Conservation (phyloP, 2,797 vertebrate species). For the Spinus olivaceus region DNA sequence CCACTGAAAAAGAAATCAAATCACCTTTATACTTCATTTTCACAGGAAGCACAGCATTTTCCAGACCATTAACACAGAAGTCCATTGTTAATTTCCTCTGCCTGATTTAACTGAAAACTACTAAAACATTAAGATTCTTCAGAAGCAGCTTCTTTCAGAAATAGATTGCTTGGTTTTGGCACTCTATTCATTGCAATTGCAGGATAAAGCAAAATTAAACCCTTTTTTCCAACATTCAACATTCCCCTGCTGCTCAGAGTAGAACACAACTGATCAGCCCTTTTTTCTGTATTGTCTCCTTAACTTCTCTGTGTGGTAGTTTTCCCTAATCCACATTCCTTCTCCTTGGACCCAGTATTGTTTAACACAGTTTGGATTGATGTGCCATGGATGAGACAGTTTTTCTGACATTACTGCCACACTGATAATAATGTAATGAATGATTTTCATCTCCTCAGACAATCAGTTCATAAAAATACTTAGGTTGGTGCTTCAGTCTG, state of each 20-base stretch:
- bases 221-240: neutral
- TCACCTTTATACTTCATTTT: conserved; percentile 42
- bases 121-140: conserved; percentile 5
- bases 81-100: conserved; percentile 23
- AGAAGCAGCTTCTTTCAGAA: conserved; percentile 3
- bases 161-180: neutral
- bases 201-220: neutral
- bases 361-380: neutral
- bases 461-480: neutral
- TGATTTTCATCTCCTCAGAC: neutral
- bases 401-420: neutral
- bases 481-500: neutral
- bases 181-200: neutral
- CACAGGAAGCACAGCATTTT: neutral
- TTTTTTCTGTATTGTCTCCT: neutral
- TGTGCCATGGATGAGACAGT: rapidly evolving
- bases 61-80: conserved; percentile 12
- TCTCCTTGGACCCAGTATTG: neutral
- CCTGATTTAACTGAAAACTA: conserved; percentile 35
- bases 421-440: neutral
- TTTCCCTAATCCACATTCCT: neutral
- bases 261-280: neutral
- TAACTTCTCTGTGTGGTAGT: neutral
- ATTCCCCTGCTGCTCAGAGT: neutral
- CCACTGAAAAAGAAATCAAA: neutral